phyloP scores from a whole-genome alignment of 2,888 invertebrate genomes.

The Caenorhabditis uteleia region DNA sequence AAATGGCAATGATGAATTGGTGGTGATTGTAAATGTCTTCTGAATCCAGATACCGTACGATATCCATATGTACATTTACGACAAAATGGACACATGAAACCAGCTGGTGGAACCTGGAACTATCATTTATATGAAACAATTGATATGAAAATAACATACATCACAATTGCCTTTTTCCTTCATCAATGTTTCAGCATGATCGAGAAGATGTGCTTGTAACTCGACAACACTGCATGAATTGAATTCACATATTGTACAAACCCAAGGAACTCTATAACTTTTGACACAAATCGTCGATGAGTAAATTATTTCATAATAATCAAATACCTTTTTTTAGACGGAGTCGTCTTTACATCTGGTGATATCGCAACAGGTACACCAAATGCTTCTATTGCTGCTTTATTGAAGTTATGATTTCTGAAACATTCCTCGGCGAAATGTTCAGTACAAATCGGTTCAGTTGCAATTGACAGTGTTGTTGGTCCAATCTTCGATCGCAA shows the following conservation, averaged over 20 bases:
- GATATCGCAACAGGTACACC: constrained; percentile 48
- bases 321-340: constrained; percentile 20
- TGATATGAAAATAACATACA: constrained; percentile 5
- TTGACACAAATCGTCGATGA: no score
- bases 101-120: constrained; percentile 32
- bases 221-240: constrained; percentile 42
- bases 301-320: not conserved
- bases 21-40: constrained; percentile 41
- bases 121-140: no score
- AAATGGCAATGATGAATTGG: constrained; percentile 52
- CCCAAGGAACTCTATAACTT: constrained; percentile 55
- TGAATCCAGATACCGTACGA: constrained; percentile 52
- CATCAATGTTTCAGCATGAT: constrained; percentile 33
- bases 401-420: constrained; percentile 48
- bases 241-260: constrained; percentile 52
- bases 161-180: constrained; percentile 9
- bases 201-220: constrained; percentile 35
- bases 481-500: constrained; percentile 27
- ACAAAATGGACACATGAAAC: constrained; percentile 58
- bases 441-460: constrained; percentile 51
- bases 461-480: constrained; percentile 19
- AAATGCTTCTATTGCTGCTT: constrained; percentile 55
- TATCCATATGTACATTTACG: constrained; percentile 57
- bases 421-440: constrained; percentile 57
- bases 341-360: constrained; percentile 46